Evolutionary conservation across 2,113 vertebrate genomes (phyloP), one percentile per base, ranked within the genome.

Genomic region (Bujurquina vittata): DNA sequence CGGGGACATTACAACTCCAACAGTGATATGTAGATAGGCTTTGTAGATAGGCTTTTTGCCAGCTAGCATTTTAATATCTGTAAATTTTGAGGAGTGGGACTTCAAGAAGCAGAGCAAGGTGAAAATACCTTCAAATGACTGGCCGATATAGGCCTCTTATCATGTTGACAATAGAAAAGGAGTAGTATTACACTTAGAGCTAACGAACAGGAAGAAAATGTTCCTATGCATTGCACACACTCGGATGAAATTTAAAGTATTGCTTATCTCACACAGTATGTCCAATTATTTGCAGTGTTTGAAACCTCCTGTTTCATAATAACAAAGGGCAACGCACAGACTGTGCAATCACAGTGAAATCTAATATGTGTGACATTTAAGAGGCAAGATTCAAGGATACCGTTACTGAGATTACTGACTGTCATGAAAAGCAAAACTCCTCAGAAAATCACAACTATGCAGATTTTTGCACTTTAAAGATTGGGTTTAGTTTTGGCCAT

Each of bases 331-430:
- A 56, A 33, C 4, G 3, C 23, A 31, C 10, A 43, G 23, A 40
- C 49, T 57, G 59, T 65, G 54, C 60, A 65, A 63, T 40, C 17
- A 22, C 46, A 63, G 23, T 65, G 20, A 76, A 76, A 83, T 76
- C 52, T 55, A 33, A 62, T 8, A 67, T 58, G 18, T 54, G 52
- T 58, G 73, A 81, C 65, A 69, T 69, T 63, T 75, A 62, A 46
- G 57, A 46, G 26, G n/a, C 29, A 43, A 43, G 22, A 81, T 23
- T 55, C 40, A 37, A 2, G 61, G 49, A 81, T 37, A 75, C 29
- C 37, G 31, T 62, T 12, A 0, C 18, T 80, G 55, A 80, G 46
- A 74, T 7, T 72, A 73, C 5, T 74, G 10, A 9, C 57, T 52
- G 22, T 7, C 1, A 1, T 37, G 40, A 23, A 61, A 10, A 0